Conservation (phyloP, 2,888 invertebrate genomes). For the Caenorhabditis macrosperma region DNA sequence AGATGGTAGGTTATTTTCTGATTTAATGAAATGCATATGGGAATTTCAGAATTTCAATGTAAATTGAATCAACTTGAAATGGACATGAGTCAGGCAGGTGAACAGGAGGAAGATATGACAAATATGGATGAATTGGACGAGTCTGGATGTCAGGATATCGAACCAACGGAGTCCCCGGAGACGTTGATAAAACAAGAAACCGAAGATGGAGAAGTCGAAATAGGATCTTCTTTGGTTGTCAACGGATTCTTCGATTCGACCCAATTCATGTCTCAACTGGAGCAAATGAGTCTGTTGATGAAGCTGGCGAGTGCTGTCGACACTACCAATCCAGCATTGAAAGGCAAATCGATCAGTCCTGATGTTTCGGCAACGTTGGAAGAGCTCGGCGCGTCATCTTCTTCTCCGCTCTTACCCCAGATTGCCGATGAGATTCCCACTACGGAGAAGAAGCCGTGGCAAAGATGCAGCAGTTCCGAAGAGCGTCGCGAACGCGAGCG, state of each 20-base stretch:
- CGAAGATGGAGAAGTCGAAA: background rate
- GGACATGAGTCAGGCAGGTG: background rate
- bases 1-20: conserved; percentile 9
- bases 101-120: background rate
- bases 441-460: conserved; percentile 34
- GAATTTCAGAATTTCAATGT: background rate
- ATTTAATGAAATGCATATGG: background rate
- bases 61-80: background rate
- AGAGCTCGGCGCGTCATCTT: conserved; percentile 17
- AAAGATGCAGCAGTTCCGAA: conserved; percentile 19
- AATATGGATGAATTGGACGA: background rate
- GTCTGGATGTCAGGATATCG: background rate
- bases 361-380: background rate
- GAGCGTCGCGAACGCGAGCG: conserved; percentile 39
- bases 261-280: conserved; percentile 17
- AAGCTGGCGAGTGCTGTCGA: background rate
- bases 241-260: conserved; percentile 12
- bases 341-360: conserved; percentile 7
- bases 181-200: background rate
- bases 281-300: conserved; percentile 17
- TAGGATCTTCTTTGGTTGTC: background rate
- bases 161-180: background rate
- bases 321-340: background rate
- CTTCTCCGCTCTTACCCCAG: background rate
- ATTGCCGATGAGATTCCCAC: background rate